Percentiles rank a stretch among this genome's conserved stretches.
Conservation (phyloP, 2,888 invertebrate genomes). For the Thalpophila matura region DNA sequence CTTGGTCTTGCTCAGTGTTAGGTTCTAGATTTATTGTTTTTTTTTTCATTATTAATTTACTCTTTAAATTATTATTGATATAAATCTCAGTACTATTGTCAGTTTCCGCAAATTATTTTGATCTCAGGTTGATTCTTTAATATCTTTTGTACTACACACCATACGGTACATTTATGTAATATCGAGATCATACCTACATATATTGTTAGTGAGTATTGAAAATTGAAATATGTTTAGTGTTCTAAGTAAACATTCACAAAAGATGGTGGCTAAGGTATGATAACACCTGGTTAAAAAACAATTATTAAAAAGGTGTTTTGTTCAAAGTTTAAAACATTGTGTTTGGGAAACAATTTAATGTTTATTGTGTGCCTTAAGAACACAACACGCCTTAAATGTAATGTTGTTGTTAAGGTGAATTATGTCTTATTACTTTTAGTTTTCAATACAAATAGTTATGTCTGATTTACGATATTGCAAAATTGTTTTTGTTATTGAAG, state of each 20-base stretch:
- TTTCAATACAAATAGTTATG: constrained; percentile 18
- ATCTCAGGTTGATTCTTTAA: constrained; percentile 29
- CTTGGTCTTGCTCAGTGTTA: constrained; percentile 35
- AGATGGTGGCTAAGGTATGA: constrained; percentile 11
- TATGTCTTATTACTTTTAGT: constrained; percentile 38
- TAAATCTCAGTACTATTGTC: constrained; percentile 13
- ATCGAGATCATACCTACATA: constrained; percentile 25
- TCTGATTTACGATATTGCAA: constrained; percentile 26
- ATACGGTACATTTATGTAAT: too few relatives aligned
- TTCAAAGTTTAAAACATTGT: constrained; percentile 29
- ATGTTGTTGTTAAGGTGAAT: constrained; percentile 35
- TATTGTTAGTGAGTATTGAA: constrained; percentile 18
- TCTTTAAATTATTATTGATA: constrained; percentile 13
- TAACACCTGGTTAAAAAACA: constrained; percentile 36
- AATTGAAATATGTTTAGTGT: constrained; percentile 19
- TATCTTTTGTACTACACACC: too few relatives aligned
- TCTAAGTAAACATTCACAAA: constrained; percentile 27
- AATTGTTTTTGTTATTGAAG: constrained; percentile 55
- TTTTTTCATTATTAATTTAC: constrained; percentile 19
- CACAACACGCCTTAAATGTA: constrained; percentile 24
- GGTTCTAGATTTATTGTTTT: constrained; percentile 11
- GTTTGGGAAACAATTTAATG: constrained; percentile 18
- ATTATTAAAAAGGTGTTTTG: constrained; percentile 13
- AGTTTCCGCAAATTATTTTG: constrained; percentile 18
- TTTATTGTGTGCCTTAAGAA: constrained; percentile 49